Conservation (phyloP, 30 jellyfish, hydroid and myxozoan genomes). For the Chironex yamaguchii region DNA sequence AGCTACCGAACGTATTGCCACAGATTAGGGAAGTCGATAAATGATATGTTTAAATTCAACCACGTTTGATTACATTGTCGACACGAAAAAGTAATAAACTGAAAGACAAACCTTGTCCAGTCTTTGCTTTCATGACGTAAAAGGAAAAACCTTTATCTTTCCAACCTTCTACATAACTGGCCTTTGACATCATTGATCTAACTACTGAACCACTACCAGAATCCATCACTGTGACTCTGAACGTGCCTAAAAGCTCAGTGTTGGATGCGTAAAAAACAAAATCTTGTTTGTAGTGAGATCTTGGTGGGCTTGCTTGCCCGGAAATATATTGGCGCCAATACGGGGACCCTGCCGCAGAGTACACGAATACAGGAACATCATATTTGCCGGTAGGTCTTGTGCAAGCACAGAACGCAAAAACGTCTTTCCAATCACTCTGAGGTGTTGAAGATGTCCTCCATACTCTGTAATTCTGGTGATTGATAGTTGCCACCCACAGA, state of each 20-base stretch:
- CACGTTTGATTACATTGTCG: too few relatives aligned
- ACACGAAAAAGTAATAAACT: too few relatives aligned
- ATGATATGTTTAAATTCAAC: too few relatives aligned
- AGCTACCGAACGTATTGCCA: too few relatives aligned
- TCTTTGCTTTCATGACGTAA: conserved; percentile 72
- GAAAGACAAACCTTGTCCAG: conserved; percentile 58
- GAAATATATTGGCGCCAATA: conserved; percentile 96
- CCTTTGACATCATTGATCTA: conserved; percentile 78
- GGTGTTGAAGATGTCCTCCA: conserved; percentile 77
- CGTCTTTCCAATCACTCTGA: conserved; percentile 89
- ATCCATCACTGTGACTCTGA: conserved; percentile 66
- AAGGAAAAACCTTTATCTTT: conserved; percentile 77
- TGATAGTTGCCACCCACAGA: conserved; percentile 81
- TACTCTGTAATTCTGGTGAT: conserved; percentile 64
- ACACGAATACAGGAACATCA: conserved; percentile 72
- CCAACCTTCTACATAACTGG: conserved; percentile 77
- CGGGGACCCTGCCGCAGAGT: conserved; percentile 91
- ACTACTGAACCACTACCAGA: conserved; percentile 94
- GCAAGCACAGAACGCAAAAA: conserved; percentile 73
- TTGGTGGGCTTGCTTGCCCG: conserved; percentile 75
- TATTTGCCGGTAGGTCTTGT: conserved; percentile 64
- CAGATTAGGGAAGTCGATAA: too few relatives aligned
- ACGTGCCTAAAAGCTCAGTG: conserved; percentile 77
- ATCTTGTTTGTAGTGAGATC: conserved; percentile 78
- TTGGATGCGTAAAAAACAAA: conserved; percentile 74